Conservation (phyloP, 2,113 vertebrate species). For the Triplophysa siluroides region DNA sequence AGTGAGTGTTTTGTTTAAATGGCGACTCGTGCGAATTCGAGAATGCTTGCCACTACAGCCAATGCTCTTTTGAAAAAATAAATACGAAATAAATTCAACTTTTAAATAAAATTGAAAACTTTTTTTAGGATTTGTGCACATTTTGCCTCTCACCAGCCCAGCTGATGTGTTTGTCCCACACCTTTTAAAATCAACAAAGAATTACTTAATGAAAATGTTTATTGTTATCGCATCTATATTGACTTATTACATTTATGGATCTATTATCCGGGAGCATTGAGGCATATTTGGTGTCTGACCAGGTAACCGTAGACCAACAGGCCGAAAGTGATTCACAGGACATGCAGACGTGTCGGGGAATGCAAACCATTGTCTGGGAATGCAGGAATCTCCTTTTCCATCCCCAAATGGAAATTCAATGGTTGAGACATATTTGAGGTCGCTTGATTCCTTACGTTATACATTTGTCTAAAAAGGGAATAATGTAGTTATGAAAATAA, state of each 20-base stretch:
- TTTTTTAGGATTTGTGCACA: neutral
- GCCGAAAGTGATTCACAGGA: slow-evolving; percentile 66
- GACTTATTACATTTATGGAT: neutral
- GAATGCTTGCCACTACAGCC: neutral
- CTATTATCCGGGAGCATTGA: slow-evolving; percentile 11
- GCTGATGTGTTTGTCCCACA: no score
- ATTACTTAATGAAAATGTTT: neutral
- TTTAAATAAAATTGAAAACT: neutral
- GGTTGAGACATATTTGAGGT: slow-evolving; percentile 54
- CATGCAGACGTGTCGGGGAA: slow-evolving; percentile 66
- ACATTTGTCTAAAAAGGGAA: neutral
- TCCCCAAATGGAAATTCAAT: slow-evolving; percentile 67
- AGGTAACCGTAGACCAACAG: slow-evolving; percentile 30
- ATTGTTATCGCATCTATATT: neutral
- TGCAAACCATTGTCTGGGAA: slow-evolving; percentile 79
- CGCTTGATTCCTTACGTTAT: slow-evolving; percentile 38
- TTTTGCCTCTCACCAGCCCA: no score
- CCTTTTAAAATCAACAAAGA: no score
- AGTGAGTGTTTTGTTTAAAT: neutral
- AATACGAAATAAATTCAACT: neutral
- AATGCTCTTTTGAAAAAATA: neutral
- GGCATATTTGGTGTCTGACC: slow-evolving; percentile 27
- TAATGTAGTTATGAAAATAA: slow-evolving; percentile 11
- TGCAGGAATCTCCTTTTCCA: slow-evolving; percentile 70
- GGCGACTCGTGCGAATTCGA: neutral